Evolutionary conservation across 1,140 invertebrate species (phyloP).

Genomic region (Brachionus calyciflorus): DNA sequence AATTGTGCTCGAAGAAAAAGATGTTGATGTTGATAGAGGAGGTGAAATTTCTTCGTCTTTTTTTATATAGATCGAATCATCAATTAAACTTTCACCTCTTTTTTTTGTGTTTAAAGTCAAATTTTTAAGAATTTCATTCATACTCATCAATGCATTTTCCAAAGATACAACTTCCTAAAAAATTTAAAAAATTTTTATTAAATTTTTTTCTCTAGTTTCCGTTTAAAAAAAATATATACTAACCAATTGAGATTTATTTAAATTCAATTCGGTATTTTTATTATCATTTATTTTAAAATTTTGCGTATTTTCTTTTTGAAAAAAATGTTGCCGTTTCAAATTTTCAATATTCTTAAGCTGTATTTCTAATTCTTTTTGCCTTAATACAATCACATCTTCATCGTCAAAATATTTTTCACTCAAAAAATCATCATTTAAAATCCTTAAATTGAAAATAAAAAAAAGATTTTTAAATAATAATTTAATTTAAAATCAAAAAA

Average conservation of each 20-base stretch:
- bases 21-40: constrained; percentile 11
- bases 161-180: constrained; percentile 24
- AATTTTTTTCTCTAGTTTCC: neutral
- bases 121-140: constrained; percentile 40
- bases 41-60: constrained; percentile 13
- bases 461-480: neutral
- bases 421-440: neutral
- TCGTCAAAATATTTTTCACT: neutral
- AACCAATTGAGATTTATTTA: constrained; percentile 10
- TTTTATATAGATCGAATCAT: neutral
- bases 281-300: neutral
- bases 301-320: neutral
- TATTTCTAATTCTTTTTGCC: constrained; percentile 10
- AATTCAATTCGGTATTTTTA: neutral
- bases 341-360: constrained; percentile 25
- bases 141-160: constrained; percentile 17
- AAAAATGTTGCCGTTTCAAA: constrained; percentile 27
- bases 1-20: neutral
- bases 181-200: neutral
- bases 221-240: neutral
- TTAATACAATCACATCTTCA: neutral
- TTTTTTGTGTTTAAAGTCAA: neutral
- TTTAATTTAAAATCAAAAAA: neutral
- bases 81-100: neutral
- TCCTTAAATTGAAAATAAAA: neutral